Conservation (phyloP, 2,888 invertebrate genomes). For the Malthinus seriepunctatus region DNA sequence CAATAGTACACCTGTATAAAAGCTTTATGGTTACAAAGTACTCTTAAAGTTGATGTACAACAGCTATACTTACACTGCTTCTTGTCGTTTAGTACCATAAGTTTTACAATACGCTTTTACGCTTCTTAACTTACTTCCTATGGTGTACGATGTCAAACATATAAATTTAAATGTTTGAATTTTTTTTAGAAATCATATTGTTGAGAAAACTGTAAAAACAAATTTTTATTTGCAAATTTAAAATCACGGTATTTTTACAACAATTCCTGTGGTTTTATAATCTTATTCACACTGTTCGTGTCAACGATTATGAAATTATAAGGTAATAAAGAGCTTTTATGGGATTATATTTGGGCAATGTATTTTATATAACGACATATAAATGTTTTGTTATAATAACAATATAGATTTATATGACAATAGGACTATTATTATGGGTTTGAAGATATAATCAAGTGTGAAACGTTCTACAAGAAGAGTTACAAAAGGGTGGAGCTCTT, state of each 20-base stretch:
- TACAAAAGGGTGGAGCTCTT: too few species aligned
- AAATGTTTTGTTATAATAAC: conserved; percentile 33
- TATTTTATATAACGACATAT: conserved; percentile 41
- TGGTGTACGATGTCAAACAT: neutral
- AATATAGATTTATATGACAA: conserved; percentile 14
- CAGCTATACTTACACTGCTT: conserved; percentile 29
- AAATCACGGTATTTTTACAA: conserved; percentile 9
- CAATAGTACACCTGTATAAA: conserved; percentile 33
- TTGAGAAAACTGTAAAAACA: neutral
- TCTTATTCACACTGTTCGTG: conserved; percentile 29
- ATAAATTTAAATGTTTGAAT: neutral
- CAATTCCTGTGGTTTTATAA: conserved; percentile 26
- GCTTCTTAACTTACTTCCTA: conserved; percentile 1
- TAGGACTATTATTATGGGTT: too few species aligned
- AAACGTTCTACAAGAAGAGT: too few species aligned
- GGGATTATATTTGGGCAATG: conserved; percentile 40
- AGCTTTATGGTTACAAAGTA: conserved; percentile 31
- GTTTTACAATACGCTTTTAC: conserved; percentile 7
- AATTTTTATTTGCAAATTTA: neutral
- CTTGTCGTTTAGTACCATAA: conserved; percentile 16
- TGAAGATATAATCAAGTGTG: too few species aligned
- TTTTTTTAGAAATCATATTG: neutral
- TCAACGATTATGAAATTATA: conserved; percentile 43
- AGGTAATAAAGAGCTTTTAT: conserved; percentile 40
- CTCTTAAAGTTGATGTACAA: conserved; percentile 34